Conservation (phyloP, 1,140 invertebrate genomes). For the Lasioglossum baleicum region DNA sequence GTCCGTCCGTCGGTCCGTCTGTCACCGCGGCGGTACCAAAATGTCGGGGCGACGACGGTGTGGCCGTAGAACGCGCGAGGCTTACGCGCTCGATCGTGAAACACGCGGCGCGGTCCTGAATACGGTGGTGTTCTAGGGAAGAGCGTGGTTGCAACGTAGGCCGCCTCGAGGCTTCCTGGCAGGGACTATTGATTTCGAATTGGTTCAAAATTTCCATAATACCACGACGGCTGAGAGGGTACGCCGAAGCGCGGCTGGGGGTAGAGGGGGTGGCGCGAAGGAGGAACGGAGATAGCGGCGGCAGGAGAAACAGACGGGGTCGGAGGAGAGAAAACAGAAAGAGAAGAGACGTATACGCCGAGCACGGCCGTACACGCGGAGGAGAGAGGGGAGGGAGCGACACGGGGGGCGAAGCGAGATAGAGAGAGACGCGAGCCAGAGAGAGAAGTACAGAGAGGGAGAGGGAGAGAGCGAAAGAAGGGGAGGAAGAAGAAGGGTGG, state of each 20-base stretch:
- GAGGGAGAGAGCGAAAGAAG: no score
- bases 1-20: no score
- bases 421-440: conserved; percentile 2
- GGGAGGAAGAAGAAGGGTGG: conserved; percentile 29
- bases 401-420: conserved; percentile 5
- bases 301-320: no score
- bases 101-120: conserved; percentile 28
- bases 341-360: no score
- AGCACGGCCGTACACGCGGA: no score
- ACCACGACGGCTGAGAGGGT: conserved; percentile 64
- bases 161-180: conserved; percentile 66
- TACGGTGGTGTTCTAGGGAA: conserved; percentile 44
- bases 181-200: conserved; percentile 78
- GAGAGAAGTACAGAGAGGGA: neutral
- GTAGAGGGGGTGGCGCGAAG: neutral
- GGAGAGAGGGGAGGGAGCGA: no score
- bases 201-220: conserved; percentile 79
- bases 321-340: no score
- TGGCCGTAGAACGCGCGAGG: no score
- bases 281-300: neutral
- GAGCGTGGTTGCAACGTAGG: conserved; percentile 56
- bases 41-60: no score
- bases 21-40: no score
- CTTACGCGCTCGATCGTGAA: conserved; percentile 14
- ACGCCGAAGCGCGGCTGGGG: conserved; percentile 43